These are phyloP conservation scores for Diarsia brunnea DNA, from an alignment of 2,888 invertebrate species.

Conservation along the genomic window DNA sequence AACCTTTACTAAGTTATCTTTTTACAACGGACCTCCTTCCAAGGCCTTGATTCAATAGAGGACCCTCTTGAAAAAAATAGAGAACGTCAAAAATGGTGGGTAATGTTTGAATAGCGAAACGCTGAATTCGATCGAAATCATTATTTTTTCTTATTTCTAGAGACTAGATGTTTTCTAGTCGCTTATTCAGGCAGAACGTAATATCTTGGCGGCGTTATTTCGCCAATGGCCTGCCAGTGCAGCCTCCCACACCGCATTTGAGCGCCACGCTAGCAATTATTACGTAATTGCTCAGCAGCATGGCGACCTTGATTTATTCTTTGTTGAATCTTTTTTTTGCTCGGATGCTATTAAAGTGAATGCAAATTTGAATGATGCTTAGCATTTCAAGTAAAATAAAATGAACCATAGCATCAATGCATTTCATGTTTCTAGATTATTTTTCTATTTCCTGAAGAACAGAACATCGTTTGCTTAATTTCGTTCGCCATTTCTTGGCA, in stretches of 20 bases:
- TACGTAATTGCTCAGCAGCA: constrained; percentile 62
- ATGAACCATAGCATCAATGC: neutral
- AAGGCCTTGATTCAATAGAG: constrained; percentile 29
- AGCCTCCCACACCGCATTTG: constrained; percentile 53
- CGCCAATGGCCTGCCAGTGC: constrained; percentile 48
- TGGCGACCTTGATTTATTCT: constrained; percentile 62
- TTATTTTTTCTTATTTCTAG: constrained; percentile 18
- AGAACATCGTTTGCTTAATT: constrained; percentile 1
- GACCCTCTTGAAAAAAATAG: constrained; percentile 17
- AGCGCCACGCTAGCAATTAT: constrained; percentile 57
- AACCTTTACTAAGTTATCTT: constrained; percentile 45
- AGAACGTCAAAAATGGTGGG: constrained; percentile 1
- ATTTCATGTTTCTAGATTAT: neutral
- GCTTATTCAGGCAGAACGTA: constrained; percentile 51
- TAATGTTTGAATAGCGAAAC: neutral
- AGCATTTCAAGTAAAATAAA: constrained; percentile 1
- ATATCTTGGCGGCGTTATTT: constrained; percentile 60
- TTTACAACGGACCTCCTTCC: constrained; percentile 37
- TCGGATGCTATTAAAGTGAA: constrained; percentile 18
- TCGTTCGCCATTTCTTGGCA: constrained; percentile 13
- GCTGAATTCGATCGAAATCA: constrained; percentile 17
- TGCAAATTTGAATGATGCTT: constrained; percentile 12
- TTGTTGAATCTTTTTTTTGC: constrained; percentile 53
- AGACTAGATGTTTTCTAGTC: constrained; percentile 11
- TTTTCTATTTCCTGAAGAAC: neutral